Evolutionary conservation across 2,888 invertebrate genomes (phyloP).

Genomic region (Seira musarum): DNA sequence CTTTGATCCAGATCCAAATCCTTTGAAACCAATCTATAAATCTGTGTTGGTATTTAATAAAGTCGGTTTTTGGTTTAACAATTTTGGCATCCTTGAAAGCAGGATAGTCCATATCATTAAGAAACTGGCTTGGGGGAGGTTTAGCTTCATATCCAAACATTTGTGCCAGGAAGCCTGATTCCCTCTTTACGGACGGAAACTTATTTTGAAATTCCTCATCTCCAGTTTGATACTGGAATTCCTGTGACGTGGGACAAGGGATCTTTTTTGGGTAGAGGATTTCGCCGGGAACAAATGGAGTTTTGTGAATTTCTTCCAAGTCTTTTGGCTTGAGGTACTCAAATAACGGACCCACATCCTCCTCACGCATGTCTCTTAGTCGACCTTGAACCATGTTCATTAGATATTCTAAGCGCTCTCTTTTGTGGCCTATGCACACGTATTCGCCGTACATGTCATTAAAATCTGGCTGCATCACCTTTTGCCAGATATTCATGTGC

Average conservation of each 20-base stretch:
- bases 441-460: slow-evolving; percentile 66
- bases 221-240: background rate
- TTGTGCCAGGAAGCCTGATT: slow-evolving; percentile 54
- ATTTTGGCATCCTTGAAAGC: slow-evolving; percentile 23
- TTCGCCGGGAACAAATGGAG: slow-evolving; percentile 35
- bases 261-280: slow-evolving; percentile 40
- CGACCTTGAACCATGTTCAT: slow-evolving; percentile 57
- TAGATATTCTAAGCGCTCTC: slow-evolving; percentile 59
- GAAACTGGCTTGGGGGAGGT: slow-evolving; percentile 9
- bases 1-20: slow-evolving; percentile 9
- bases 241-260: slow-evolving; percentile 33
- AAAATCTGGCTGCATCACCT: slow-evolving; percentile 60
- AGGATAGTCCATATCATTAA: slow-evolving; percentile 59
- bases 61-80: slow-evolving; percentile 13
- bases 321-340: slow-evolving; percentile 41
- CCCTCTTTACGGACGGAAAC: slow-evolving; percentile 55
- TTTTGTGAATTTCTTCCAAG: slow-evolving; percentile 35
- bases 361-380: slow-evolving; percentile 61
- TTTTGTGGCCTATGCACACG: slow-evolving; percentile 54
- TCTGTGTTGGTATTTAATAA: background rate
- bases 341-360: slow-evolving; percentile 57
- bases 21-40: slow-evolving; percentile 7
- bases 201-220: slow-evolving; percentile 61
- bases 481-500: slow-evolving; percentile 65
- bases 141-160: slow-evolving; percentile 64